These are phyloP conservation scores for Phataginus tetradactyla DNA, from an alignment of 2,797 vertebrate genomes.

Conservation along the genomic window DNA sequence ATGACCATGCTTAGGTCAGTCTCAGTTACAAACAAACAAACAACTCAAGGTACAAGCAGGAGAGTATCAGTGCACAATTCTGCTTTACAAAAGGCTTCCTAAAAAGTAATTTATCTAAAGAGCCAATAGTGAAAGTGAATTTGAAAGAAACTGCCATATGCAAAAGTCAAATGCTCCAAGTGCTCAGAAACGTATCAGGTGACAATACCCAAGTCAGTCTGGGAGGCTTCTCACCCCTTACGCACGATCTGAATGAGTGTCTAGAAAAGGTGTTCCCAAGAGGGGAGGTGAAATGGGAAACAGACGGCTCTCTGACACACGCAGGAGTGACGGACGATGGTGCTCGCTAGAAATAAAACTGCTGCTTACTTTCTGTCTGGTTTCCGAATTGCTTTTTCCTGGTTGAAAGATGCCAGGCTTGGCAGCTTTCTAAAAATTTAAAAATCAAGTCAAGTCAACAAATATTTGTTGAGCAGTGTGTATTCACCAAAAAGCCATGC, in stretches of 20 bases:
- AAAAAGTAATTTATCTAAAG: background rate
- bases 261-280: background rate
- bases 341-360: conserved; percentile 65
- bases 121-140: background rate
- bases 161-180: background rate
- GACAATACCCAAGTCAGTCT: background rate
- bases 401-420: conserved; percentile 69
- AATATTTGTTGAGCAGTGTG: conserved; percentile 66
- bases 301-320: conserved; percentile 36
- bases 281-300: background rate
- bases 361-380: conserved; percentile 81
- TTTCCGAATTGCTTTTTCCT: conserved; percentile 76
- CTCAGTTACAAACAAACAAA: background rate
- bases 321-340: background rate
- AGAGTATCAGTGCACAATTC: accelerated
- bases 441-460: conserved; percentile 70
- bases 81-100: background rate
- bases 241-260: background rate
- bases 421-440: conserved; percentile 55
- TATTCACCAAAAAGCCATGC: background rate
- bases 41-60: background rate
- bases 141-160: background rate
- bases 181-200: background rate
- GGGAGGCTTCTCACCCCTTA: background rate
- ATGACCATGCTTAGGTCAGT: background rate